Evolutionary conservation across 2,797 vertebrate species (phyloP), one percentile per base, ranked within the genome.

Genomic region (Gymnocypris eckloni): DNA sequence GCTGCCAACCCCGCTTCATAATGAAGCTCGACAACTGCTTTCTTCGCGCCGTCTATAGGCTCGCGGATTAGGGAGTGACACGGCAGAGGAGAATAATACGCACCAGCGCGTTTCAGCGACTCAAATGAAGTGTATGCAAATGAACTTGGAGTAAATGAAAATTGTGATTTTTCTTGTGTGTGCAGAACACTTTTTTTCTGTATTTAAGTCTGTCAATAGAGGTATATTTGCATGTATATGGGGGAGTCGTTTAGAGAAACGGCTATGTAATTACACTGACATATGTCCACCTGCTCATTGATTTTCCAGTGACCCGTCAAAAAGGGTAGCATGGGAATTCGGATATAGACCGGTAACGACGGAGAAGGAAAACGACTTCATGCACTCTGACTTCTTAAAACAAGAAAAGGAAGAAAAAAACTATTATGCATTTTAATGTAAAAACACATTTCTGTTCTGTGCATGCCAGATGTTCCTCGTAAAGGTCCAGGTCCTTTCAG

Each of bases 301-400:
- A 97, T 97, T 96, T 95, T 95, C 95, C 97, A 98, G 97, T 99
- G 98, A 99, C 97, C 97, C 97, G 97, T 97, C 97, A 97, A 97
- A 99, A 97, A 97, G 96, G 95, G 96, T 97, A 96, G 97, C 98
- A 97, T 99, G 98, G 97, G 98, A 99, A 99, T 97, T 95, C 95
- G 93, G 93, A 94, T 91, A 90, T 91, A 72, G 86, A 86, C 72
- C 88, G 81, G 85, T 56, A 66, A 83, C 73, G 78, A 84, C 83
- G 45, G 52, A 77, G 86, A 20, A 41, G 72, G 22, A 45, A 82
- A 82, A 82, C 87, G 73, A 87, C 87, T 89, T 84, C 84, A 56
- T 87, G 88, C 84, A 39, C 70, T 85, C 78, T 75, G 86, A 85
- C 75, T 81, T 85, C 6, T 75, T 75, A 52, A 72, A 41, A 39